These are phyloP conservation scores for Epizoanthus ramosus DNA, from an alignment of 92 coral and sea anemone species.

Conservation along the genomic window DNA sequence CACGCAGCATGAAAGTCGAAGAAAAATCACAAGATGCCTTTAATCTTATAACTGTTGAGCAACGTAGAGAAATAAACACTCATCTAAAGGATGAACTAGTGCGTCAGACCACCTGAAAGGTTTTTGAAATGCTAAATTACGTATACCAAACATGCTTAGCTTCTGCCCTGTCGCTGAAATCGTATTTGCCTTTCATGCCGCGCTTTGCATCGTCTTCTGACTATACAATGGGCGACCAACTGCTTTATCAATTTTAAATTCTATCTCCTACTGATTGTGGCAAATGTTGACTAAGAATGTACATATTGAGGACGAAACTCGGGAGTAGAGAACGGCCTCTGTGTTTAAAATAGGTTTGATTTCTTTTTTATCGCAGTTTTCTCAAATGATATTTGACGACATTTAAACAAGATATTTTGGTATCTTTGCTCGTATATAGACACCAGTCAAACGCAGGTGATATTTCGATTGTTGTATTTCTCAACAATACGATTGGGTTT, in stretches of 20 bases:
- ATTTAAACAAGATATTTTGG: no score
- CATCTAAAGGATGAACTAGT: no score
- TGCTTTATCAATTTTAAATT: neutral
- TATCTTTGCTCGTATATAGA: no score
- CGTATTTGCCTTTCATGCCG: neutral
- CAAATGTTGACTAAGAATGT: no score
- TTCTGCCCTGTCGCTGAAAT: neutral
- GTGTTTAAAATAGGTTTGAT: no score
- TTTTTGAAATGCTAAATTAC: neutral
- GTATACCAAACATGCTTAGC: neutral
- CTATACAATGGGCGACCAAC: slow-evolving; percentile 25
- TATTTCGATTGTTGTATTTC: no score
- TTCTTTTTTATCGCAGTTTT: no score
- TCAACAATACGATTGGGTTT: no score
- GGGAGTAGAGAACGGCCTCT: no score
- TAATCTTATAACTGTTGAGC: neutral
- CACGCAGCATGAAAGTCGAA: neutral
- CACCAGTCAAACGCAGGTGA: no score
- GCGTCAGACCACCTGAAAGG: neutral
- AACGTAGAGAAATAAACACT: neutral
- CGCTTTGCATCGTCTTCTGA: neutral
- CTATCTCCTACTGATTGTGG: slow-evolving; percentile 13
- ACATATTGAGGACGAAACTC: no score
- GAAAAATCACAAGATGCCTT: neutral
- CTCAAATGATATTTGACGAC: no score